Evolutionary conservation across 2,113 vertebrate species (phyloP).

Genomic region (Eubucco bourcierii): DNA sequence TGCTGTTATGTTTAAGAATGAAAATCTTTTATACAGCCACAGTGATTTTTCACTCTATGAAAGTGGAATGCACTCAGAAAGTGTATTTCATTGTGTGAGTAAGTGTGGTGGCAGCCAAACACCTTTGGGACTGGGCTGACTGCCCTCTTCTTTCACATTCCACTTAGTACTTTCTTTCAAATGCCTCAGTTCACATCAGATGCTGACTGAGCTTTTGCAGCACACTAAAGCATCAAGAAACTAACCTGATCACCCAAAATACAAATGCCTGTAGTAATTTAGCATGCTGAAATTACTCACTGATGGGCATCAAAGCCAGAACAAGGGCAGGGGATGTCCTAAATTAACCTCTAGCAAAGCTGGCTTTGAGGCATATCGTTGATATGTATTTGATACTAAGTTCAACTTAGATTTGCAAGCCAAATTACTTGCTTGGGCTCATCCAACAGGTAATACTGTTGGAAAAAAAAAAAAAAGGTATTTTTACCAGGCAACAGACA

Average conservation of each 20-base stretch:
- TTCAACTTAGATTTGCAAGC: not conserved
- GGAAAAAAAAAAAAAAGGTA: not conserved
- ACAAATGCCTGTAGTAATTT: not conserved
- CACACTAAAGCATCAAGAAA: not conserved
- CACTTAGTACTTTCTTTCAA: not conserved
- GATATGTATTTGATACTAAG: not conserved
- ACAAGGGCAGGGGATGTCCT: not conserved
- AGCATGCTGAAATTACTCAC: not conserved
- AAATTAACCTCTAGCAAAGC: not conserved
- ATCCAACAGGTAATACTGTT: not conserved
- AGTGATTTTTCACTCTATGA: not conserved
- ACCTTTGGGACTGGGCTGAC: not conserved
- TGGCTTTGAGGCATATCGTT: not conserved
- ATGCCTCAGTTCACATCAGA: not conserved
- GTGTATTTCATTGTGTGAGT: not conserved
- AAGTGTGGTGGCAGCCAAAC: not conserved
- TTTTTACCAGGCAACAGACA: not conserved
- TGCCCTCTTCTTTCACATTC: not conserved
- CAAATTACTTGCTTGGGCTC: not conserved
- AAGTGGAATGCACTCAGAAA: not conserved
- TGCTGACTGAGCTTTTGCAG: not conserved
- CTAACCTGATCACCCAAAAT: not conserved
- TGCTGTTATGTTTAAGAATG: not conserved
- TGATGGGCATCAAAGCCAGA: not conserved
- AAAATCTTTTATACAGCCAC: not conserved